Base-by-base conservation (phyloP, 2,888 invertebrate genomes). In the Smittia sp. region DNA sequence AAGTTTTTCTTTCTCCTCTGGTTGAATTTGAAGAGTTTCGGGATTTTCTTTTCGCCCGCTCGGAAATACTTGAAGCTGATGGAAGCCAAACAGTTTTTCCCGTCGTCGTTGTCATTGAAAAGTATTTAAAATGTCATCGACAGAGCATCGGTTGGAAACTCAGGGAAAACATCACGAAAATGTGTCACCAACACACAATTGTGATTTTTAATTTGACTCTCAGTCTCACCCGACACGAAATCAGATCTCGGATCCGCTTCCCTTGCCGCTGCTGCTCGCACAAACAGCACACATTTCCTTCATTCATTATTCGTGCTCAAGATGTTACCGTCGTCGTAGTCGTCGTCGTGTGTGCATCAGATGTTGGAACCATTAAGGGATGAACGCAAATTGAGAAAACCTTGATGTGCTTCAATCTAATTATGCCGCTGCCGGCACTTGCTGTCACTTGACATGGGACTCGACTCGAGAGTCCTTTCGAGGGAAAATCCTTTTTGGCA, bases 251-350 rank as follows among this genome's bases (percentile, higher is more conserved):
- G 11, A n/a, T 58, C 58, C 22, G 58, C 18, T 58, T 18, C 18
- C 22, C 3, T 58, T 22, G 9, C 4, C 9, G 22, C 18, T 58
- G 1, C 1, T 46, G 18, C 18, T 18, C 6, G 22, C 18, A 52
- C 9, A 52, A 52, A 52, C 52, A 52, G 7, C 13, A 63, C 25
- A 54, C 69, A 54, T 69, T 69, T 69, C 54, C 69, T 54, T 54
- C 69, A 69, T 69, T 69, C 69, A 69, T 69, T 69, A 54, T 69
- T 54, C 69, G 69, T 69, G 54, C 27, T 25, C 69, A 69, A 69
- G 69, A 52, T 69, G 69, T 54, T 69, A 27, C 69, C 41, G 9
- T 18, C 18, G 18, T 63, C 11, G 18, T n/a, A n/a, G n/a, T 24
- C 27, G 38, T 46, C 46, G 6, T 38, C 24, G 52, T 52, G 18